A percentile compares a stretch with the other conserved stretches of the same genome.
phyloP scores from a whole-genome alignment of 2,113 vertebrate genomes.

The Neomonachus schauinslandi region DNA sequence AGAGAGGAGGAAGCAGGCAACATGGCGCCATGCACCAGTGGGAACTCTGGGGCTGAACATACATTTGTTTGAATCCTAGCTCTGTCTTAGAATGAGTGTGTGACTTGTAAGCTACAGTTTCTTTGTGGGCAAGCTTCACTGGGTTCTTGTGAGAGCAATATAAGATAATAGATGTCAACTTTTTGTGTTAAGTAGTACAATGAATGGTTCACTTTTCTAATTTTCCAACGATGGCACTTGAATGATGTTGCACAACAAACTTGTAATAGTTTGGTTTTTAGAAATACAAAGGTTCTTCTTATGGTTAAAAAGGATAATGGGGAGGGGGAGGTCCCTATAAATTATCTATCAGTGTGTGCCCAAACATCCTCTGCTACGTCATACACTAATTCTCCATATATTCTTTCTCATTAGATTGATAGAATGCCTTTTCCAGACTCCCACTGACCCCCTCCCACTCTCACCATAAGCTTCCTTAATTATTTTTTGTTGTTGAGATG shows the following conservation, averaged over 20 bases:
- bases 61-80: background rate
- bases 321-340: background rate
- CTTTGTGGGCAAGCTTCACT: background rate
- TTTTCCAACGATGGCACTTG: background rate
- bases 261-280: background rate
- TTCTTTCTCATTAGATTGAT: background rate
- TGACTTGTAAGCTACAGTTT: background rate
- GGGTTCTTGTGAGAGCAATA: background rate
- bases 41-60: accelerated
- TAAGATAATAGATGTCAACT: background rate
- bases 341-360: background rate
- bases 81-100: background rate
- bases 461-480: background rate
- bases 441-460: background rate
- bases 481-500: background rate
- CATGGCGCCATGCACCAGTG: accelerated
- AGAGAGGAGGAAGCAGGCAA: too few species aligned
- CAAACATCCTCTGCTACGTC: background rate
- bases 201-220: background rate
- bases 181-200: background rate
- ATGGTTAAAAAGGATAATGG: background rate
- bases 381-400: background rate
- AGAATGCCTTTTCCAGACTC: background rate
- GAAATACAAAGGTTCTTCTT: background rate
- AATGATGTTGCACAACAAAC: background rate